phyloP scores from a whole-genome alignment of 2,113 vertebrate species.

The Microcebus tavaratra region DNA sequence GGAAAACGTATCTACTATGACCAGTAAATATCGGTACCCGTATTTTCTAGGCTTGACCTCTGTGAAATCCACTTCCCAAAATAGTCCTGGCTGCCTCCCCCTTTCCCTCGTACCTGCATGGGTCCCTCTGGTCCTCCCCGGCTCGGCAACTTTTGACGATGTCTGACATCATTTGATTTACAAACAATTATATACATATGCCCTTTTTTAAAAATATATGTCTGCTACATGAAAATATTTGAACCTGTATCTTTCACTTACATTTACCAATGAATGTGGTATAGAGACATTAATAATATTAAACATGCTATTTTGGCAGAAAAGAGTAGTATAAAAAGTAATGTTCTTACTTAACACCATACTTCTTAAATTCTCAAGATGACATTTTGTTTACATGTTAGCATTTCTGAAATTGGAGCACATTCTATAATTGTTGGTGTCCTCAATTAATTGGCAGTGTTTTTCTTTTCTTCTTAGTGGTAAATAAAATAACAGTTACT shows the following conservation, averaged over 20 bases:
- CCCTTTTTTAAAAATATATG: not conserved
- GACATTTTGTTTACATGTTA: not conserved
- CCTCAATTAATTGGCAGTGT: not conserved
- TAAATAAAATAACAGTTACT: not conserved
- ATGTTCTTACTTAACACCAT: not conserved
- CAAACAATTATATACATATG: not conserved
- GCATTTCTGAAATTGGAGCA: not conserved
- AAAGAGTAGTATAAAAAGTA: not conserved
- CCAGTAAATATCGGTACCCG: too few species aligned
- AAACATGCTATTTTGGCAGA: not conserved
- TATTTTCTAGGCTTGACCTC: too few species aligned
- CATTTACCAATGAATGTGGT: not conserved
- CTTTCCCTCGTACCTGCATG: too few species aligned
- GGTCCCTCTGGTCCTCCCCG: too few species aligned
- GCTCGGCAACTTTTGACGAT: too few species aligned
- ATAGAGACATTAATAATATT: not conserved
- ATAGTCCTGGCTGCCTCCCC: too few species aligned
- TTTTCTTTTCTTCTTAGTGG: slow-evolving; percentile 2
- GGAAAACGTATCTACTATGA: too few species aligned
- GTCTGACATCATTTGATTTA: not conserved
- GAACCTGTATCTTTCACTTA: not conserved
- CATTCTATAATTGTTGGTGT: not conserved
- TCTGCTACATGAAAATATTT: slow-evolving; percentile 10
- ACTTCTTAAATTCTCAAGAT: slow-evolving; percentile 18
- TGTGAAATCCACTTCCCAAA: too few species aligned